phyloP scores from a whole-genome alignment of 2,888 invertebrate genomes.

The Mesorhabditis belari region DNA sequence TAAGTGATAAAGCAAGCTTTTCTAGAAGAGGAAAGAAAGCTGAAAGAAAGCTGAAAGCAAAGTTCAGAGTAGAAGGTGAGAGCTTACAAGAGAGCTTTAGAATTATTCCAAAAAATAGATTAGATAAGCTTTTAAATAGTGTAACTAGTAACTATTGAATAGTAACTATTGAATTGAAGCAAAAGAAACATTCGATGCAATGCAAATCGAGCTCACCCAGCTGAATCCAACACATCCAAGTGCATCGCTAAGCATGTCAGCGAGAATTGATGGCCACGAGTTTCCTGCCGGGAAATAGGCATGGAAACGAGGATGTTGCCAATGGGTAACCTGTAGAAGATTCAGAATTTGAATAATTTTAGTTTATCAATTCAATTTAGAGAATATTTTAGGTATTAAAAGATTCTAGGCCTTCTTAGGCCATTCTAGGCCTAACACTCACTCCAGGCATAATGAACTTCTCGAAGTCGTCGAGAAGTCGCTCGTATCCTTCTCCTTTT shows the following conservation, averaged over 20 bases:
- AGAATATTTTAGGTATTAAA: neutral
- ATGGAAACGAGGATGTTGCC: constrained; percentile 98
- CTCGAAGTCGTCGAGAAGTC: constrained; percentile 80
- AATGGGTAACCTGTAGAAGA: constrained; percentile 73
- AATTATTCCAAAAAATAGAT: too few relatives aligned
- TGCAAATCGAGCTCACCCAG: constrained; percentile 79
- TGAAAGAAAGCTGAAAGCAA: too few relatives aligned
- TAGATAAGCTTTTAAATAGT: too few relatives aligned
- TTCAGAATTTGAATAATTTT: neutral
- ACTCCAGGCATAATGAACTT: constrained; percentile 86
- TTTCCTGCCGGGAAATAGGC: constrained; percentile 98
- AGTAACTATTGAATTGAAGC: neutral
- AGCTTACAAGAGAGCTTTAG: too few relatives aligned
- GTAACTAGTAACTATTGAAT: too few relatives aligned
- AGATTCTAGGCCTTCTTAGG: neutral
- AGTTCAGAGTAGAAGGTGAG: too few relatives aligned
- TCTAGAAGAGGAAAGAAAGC: too few relatives aligned
- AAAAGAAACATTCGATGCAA: neutral
- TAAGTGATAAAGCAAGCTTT: too few relatives aligned
- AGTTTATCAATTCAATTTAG: neutral
- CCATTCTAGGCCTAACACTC: too few relatives aligned
- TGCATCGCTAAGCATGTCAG: constrained; percentile 91
- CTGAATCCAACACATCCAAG: constrained; percentile 97
- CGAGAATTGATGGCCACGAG: constrained; percentile 90
- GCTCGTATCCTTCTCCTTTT: constrained; percentile 74